phyloP scores from a whole-genome alignment of 2,888 invertebrate genomes.

The Campoplex nolae region DNA sequence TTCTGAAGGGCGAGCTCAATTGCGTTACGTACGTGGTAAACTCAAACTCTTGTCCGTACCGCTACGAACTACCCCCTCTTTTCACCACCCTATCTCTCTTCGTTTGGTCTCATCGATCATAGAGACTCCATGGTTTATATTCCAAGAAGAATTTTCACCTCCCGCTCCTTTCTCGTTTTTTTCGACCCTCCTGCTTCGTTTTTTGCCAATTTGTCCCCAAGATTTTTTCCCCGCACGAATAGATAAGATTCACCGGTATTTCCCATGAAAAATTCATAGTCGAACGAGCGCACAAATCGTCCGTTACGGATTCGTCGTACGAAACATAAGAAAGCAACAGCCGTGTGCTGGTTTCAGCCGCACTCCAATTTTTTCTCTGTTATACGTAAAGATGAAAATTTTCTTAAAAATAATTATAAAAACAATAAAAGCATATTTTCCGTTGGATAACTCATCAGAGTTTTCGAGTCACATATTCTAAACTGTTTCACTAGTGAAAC shows the following conservation, averaged over 20 bases:
- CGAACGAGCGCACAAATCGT: constrained; percentile 43
- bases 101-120: constrained; percentile 32
- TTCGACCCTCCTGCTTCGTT: neutral
- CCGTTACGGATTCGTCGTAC: constrained; percentile 13
- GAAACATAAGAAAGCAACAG: neutral
- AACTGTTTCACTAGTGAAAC: neutral
- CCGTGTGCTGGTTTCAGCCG: neutral
- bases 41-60: constrained; percentile 1
- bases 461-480: neutral
- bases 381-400: neutral
- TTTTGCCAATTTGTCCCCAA: neutral
- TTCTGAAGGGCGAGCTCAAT: constrained; percentile 14
- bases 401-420: neutral
- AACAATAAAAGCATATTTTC: neutral
- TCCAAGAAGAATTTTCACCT: constrained; percentile 26
- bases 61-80: neutral
- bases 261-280: constrained; percentile 34
- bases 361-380: neutral
- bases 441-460: neutral
- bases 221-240: constrained; percentile 1
- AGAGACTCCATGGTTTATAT: constrained; percentile 54
- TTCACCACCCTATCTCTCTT: neutral
- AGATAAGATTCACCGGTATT: constrained; percentile 13
- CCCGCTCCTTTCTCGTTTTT: neutral
- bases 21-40: constrained; percentile 25